A percentile compares a stretch with the other conserved stretches of the same genome.
Conservation (phyloP, 2,797 vertebrate species). For the Atherinosoma microstoma region DNA sequence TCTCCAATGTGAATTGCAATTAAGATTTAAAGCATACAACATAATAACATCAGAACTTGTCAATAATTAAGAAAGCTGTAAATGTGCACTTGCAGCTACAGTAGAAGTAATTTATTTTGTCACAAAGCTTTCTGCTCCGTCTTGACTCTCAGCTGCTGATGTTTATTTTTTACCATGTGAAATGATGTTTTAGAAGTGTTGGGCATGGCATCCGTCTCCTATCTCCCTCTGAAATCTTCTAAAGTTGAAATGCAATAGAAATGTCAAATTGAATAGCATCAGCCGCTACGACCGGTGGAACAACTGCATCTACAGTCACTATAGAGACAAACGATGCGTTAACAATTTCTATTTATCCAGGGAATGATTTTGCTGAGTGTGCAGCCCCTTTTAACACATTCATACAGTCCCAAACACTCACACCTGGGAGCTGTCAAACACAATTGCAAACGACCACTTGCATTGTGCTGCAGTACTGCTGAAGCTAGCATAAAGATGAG, state of each 20-base stretch:
- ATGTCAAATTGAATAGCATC: constrained; percentile 51
- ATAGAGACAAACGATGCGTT: constrained; percentile 55
- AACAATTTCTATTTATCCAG: constrained; percentile 63
- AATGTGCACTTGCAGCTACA: neutral
- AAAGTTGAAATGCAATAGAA: constrained; percentile 52
- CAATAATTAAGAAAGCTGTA: constrained; percentile 4
- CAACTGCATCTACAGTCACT: constrained; percentile 30
- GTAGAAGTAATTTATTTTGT: neutral
- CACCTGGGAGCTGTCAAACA: constrained; percentile 59
- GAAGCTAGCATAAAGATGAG: constrained; percentile 39
- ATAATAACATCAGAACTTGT: neutral
- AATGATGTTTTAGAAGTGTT: constrained; percentile 32
- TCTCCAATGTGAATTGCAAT: neutral
- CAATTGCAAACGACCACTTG: constrained; percentile 29
- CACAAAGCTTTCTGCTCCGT: constrained; percentile 9
- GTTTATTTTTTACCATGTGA: constrained; percentile 12
- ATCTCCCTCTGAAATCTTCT: constrained; percentile 41
- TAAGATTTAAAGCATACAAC: neutral
- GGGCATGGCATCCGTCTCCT: constrained; percentile 13
- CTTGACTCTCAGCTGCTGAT: constrained; percentile 8
- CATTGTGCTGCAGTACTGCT: constrained; percentile 11
- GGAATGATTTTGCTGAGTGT: constrained; percentile 57
- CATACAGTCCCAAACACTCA: constrained; percentile 21
- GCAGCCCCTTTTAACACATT: constrained; percentile 44
- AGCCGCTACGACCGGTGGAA: neutral